These are phyloP conservation scores for Pseudotriccus pelzelni DNA, from an alignment of 2,797 vertebrate genomes.

Conservation along the genomic window DNA sequence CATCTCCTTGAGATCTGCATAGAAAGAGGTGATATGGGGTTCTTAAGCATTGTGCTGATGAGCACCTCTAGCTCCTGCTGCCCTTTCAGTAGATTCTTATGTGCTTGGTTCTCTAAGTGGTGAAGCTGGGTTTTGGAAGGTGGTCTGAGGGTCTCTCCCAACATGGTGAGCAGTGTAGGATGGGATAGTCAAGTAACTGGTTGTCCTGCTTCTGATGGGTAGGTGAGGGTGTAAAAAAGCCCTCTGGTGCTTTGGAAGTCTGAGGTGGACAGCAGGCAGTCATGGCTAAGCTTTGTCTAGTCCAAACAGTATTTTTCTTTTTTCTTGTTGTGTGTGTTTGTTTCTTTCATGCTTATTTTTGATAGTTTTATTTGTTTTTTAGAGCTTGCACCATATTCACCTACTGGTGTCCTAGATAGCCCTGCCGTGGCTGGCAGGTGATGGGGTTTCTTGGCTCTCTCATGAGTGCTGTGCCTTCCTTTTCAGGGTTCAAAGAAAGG, in stretches of 20 bases:
- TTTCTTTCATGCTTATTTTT: neutral
- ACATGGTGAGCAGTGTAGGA: neutral
- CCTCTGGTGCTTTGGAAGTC: neutral
- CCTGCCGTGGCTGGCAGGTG: neutral
- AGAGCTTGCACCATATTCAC: neutral
- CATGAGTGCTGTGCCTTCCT: neutral
- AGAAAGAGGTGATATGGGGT: neutral
- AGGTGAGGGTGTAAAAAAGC: neutral
- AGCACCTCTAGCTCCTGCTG: neutral
- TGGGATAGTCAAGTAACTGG: neutral
- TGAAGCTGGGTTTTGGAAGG: neutral
- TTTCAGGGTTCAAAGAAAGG: conserved; percentile 75
- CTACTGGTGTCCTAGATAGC: neutral
- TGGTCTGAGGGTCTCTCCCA: neutral
- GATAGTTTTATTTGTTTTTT: neutral
- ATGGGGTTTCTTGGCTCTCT: neutral
- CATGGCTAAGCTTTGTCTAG: neutral
- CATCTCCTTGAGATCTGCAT: neutral
- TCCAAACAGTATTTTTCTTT: neutral
- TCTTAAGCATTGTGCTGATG: neutral
- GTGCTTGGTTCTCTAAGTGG: neutral
- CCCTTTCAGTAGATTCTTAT: neutral
- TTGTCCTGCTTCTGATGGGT: neutral
- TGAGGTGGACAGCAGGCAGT: neutral
- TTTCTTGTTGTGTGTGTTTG: neutral